Conservation (phyloP, 1,140 invertebrate species). For the Drosophila nannoptera region DNA sequence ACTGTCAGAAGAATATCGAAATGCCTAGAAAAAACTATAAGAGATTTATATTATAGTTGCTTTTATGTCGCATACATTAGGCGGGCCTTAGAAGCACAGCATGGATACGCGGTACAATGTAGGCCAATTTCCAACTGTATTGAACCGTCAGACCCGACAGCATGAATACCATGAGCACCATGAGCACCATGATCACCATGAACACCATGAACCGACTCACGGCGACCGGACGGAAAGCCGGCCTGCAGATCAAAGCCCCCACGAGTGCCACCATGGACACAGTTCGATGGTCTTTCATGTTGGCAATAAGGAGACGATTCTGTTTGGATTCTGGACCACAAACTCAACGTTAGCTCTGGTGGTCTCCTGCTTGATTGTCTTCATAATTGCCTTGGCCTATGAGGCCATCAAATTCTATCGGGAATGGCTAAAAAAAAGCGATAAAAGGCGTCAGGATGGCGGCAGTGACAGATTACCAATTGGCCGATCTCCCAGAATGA, state of each 20-base stretch:
- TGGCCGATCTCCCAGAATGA: neutral
- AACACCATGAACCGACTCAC: neutral
- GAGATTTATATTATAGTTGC: neutral
- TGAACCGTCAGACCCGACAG: slow-evolving; percentile 2
- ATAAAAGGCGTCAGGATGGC: slow-evolving; percentile 19
- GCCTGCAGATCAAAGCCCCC: neutral
- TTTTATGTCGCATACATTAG: slow-evolving; percentile 12
- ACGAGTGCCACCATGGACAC: neutral
- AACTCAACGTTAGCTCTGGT: slow-evolving; percentile 1
- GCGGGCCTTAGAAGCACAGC: slow-evolving; percentile 1
- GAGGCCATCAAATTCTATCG: slow-evolving; percentile 56
- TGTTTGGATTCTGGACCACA: slow-evolving; percentile 56
- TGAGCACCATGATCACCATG: neutral
- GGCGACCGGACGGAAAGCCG: neutral
- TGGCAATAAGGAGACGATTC: slow-evolving; percentile 41
- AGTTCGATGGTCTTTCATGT: slow-evolving; percentile 50
- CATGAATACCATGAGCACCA: slow-evolving; percentile 2
- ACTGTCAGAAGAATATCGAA: slow-evolving; percentile 8
- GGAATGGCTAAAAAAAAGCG: slow-evolving; percentile 39
- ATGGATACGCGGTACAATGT: slow-evolving; percentile 22
- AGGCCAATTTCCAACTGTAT: neutral
- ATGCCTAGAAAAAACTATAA: slow-evolving; percentile 3
- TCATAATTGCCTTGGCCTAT: slow-evolving; percentile 57
- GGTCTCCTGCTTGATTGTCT: slow-evolving; percentile 47
- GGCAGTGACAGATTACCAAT: neutral